phyloP scores from a whole-genome alignment of 2,888 invertebrate species.

The Nasonia oneida region DNA sequence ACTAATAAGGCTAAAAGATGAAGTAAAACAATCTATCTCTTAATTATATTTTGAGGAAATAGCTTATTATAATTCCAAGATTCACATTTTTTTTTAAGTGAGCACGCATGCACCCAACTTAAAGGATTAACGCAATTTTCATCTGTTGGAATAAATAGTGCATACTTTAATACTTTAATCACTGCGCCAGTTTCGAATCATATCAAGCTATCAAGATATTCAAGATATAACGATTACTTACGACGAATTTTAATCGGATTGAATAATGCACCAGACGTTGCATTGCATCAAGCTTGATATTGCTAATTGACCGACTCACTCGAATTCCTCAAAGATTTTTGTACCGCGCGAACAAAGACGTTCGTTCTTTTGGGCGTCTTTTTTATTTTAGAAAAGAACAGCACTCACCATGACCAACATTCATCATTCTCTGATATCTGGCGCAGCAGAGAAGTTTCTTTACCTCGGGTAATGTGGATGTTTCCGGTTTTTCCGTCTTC shows the following conservation, averaged over 20 bases:
- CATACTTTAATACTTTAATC: not conserved
- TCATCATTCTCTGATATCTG: constrained; percentile 74
- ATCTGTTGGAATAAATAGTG: not conserved
- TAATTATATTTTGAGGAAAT: too few relatives aligned
- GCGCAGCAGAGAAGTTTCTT: constrained; percentile 73
- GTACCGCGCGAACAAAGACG: not conserved
- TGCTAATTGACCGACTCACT: constrained; percentile 43
- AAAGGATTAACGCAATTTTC: not conserved
- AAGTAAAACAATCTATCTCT: too few relatives aligned
- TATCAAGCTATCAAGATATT: constrained; percentile 8
- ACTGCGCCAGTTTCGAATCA: not conserved
- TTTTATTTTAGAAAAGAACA: constrained; percentile 4
- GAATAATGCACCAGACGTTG: constrained; percentile 54
- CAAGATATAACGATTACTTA: not conserved
- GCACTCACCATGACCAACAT: constrained; percentile 76
- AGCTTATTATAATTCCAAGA: too few relatives aligned
- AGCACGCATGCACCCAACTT: not conserved
- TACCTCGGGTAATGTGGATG: constrained; percentile 34
- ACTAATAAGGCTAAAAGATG: too few relatives aligned
- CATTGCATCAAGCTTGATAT: constrained; percentile 49
- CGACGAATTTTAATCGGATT: not conserved
- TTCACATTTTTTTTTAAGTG: too few relatives aligned
- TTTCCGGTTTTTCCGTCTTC: constrained; percentile 45
- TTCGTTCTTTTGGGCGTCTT: not conserved
- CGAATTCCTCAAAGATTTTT: constrained; percentile 1